phyloP scores from a whole-genome alignment of 2,888 invertebrate species.

The Leucophenga maculata region DNA sequence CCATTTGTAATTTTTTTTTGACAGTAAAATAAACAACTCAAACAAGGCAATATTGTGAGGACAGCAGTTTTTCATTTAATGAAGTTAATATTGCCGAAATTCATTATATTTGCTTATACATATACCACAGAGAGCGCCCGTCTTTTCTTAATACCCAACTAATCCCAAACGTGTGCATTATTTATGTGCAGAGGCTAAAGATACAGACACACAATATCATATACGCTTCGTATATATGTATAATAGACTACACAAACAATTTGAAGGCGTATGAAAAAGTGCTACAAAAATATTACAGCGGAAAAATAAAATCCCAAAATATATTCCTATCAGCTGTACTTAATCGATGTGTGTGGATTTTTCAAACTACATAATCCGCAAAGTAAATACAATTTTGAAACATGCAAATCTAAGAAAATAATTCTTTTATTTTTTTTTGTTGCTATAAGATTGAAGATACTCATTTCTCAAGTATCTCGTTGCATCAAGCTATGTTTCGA shows the following conservation, averaged over 20 bases:
- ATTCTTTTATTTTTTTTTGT: slow-evolving; percentile 31
- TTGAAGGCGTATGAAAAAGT: slow-evolving; percentile 32
- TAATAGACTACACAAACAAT: slow-evolving; percentile 42
- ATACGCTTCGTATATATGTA: too few species aligned
- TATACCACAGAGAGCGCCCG: slow-evolving; percentile 11
- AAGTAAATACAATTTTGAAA: slow-evolving; percentile 42
- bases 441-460: neutral
- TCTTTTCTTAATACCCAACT: slow-evolving; percentile 22
- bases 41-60: too few species aligned
- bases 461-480: slow-evolving; percentile 2
- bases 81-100: slow-evolving; percentile 42
- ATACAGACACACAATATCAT: neutral
- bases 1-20: neutral
- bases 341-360: slow-evolving; percentile 12
- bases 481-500: neutral
- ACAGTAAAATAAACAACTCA: neutral
- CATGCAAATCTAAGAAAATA: slow-evolving; percentile 55
- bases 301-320: neutral
- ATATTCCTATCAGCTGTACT: slow-evolving; percentile 24
- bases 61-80: slow-evolving; percentile 25
- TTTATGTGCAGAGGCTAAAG: slow-evolving; percentile 39
- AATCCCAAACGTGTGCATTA: slow-evolving; percentile 50
- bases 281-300: slow-evolving; percentile 10
- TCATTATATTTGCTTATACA: slow-evolving; percentile 38
- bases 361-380: slow-evolving; percentile 50